Percentiles rank a stretch among this genome's conserved stretches.
phyloP scores from a whole-genome alignment of 2,888 invertebrate genomes.

The Agrenia bidenticulata region DNA sequence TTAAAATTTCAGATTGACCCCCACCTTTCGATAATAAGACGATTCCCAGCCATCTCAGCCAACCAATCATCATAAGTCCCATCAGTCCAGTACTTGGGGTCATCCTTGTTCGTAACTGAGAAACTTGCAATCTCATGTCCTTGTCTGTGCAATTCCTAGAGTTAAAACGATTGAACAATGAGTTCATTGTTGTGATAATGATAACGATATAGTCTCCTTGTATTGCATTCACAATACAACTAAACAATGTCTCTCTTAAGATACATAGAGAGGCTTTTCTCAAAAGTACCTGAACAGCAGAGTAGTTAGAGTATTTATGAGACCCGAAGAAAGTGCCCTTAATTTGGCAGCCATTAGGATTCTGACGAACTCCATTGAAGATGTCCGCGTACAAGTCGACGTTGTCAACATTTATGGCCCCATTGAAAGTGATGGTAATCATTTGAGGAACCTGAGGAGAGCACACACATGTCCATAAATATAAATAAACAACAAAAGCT shows the following conservation, averaged over 20 bases:
- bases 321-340: constrained; percentile 81
- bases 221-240: too few species aligned
- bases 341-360: constrained; percentile 81
- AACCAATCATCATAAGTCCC: constrained; percentile 89
- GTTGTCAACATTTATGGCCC: constrained; percentile 93
- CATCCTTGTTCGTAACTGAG: constrained; percentile 88
- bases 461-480: not conserved
- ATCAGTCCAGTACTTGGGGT: constrained; percentile 72
- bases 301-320: constrained; percentile 88
- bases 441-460: constrained; percentile 77
- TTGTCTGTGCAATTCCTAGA: constrained; percentile 59
- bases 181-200: too few species aligned
- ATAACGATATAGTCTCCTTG: too few species aligned
- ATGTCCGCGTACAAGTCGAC: constrained; percentile 90
- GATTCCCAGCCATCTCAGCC: constrained; percentile 89
- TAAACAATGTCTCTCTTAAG: not conserved
- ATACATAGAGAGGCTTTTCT: not conserved
- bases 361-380: constrained; percentile 82
- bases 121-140: constrained; percentile 91
- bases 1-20: too few species aligned
- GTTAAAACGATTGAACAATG: too few species aligned
- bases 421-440: constrained; percentile 92
- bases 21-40: constrained; percentile 73
- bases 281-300: constrained; percentile 42
- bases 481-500: constrained; percentile 1